These are phyloP conservation scores for Acanthaster planci DNA, from an alignment of 35 echinoderm and acorn worm genomes.

Conservation along the genomic window DNA sequence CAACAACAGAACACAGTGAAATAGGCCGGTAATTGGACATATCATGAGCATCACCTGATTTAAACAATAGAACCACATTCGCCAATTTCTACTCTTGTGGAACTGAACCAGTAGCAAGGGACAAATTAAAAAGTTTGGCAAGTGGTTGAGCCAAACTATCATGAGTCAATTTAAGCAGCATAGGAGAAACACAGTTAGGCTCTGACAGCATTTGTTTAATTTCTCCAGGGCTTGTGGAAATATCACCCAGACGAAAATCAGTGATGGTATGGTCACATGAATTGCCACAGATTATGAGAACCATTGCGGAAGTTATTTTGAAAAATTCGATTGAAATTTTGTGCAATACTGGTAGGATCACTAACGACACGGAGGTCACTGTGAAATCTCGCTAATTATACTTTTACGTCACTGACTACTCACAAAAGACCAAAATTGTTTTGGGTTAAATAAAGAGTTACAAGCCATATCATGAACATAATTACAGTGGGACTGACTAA, in stretches of 20 bases:
- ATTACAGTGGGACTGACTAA: not conserved
- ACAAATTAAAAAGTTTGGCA: conserved; percentile 26
- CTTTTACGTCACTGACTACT: not conserved
- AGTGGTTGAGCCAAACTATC: conserved; percentile 12
- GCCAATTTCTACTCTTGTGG: conserved; percentile 16
- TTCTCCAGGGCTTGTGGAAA: not conserved
- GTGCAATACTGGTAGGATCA: not conserved
- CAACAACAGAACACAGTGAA: conserved; percentile 11
- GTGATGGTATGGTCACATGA: not conserved
- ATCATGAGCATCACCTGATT: not conserved
- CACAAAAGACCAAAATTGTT: not conserved
- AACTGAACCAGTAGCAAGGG: not conserved
- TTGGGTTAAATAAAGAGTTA: not conserved
- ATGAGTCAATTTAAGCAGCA: not conserved
- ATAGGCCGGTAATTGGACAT: conserved; percentile 15
- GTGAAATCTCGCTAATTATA: not conserved
- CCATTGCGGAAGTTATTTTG: not conserved
- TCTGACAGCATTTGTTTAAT: not conserved
- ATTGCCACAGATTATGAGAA: not conserved
- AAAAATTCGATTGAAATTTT: not conserved
- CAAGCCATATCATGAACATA: not conserved
- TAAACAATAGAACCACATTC: conserved; percentile 30
- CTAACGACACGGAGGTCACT: not conserved
- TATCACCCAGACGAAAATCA: not conserved
- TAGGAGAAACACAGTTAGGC: not conserved